A percentile compares a stretch with the other conserved stretches of the same genome.
phyloP scores from a whole-genome alignment of 1,140 invertebrate species.

The Lepidurus apus region DNA sequence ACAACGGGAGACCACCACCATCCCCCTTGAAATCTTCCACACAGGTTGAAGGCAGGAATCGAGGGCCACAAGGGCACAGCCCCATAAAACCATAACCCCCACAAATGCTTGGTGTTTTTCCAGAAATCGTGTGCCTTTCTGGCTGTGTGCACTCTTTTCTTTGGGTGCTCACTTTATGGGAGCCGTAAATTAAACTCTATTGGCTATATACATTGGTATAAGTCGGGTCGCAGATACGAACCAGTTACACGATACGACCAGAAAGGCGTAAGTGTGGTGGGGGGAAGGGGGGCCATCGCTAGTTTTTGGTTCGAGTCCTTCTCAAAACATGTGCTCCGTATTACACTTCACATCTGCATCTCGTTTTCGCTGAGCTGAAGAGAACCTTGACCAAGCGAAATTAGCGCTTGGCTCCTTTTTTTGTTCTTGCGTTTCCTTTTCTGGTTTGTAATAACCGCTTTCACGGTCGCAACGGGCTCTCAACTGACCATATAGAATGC shows the following conservation, averaged over 20 bases:
- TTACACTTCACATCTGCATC: slow-evolving; percentile 12
- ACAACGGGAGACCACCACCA: slow-evolving; percentile 12
- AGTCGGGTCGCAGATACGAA: background rate
- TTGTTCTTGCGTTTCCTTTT: slow-evolving; percentile 13
- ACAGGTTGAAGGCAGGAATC: background rate
- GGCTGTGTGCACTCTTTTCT: background rate
- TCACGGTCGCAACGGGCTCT: background rate
- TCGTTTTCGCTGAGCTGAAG: background rate
- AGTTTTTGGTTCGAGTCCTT: background rate
- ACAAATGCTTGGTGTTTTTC: background rate
- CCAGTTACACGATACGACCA: background rate
- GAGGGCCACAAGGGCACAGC: background rate
- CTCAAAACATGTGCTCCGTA: slow-evolving; percentile 8
- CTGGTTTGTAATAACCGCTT: background rate
- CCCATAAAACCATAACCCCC: slow-evolving; percentile 14
- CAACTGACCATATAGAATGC: background rate
- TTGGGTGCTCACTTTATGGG: slow-evolving; percentile 1
- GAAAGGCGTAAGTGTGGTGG: background rate
- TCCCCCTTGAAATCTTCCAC: slow-evolving; percentile 1
- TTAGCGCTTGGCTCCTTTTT: background rate
- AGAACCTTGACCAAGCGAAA: slow-evolving; percentile 8
- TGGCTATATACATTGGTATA: slow-evolving; percentile 16
- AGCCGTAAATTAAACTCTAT: slow-evolving; percentile 22
- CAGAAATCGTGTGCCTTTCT: background rate
- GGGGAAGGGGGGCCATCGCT: background rate